These are phyloP conservation scores for Philypnodon macrostomus DNA, from an alignment of 2,797 vertebrate species.

Conservation along the genomic window DNA sequence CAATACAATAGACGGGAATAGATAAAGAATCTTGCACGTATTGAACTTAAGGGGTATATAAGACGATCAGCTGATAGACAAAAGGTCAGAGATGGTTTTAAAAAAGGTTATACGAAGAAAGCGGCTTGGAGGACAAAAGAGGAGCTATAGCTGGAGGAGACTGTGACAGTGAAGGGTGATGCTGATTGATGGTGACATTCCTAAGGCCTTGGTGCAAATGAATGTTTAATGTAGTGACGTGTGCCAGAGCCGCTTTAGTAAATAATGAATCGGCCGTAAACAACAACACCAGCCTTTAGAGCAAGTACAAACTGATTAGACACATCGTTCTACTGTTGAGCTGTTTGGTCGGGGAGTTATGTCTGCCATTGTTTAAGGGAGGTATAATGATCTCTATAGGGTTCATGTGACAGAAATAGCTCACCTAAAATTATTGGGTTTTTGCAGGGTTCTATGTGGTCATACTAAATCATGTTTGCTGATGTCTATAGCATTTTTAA, in stretches of 20 bases:
- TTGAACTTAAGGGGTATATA: constrained; percentile 11
- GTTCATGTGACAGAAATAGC: no score
- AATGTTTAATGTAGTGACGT: constrained; percentile 74
- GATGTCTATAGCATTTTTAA: no score
- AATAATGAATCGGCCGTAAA: constrained; percentile 76
- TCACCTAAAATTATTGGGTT: no score
- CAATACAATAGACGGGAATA: neutral
- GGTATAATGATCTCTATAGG: no score
- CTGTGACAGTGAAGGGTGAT: constrained; percentile 59
- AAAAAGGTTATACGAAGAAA: constrained; percentile 9
- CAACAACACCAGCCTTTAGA: constrained; percentile 39
- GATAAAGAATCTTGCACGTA: constrained; percentile 2
- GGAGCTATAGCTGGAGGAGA: constrained; percentile 12
- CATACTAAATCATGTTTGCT: no score
- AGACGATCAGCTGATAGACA: constrained; percentile 1
- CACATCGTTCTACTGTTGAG: constrained; percentile 10
- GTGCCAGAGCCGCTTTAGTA: constrained; percentile 47
- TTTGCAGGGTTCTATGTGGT: no score
- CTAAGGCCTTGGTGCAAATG: constrained; percentile 58
- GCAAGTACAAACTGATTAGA: constrained; percentile 25
- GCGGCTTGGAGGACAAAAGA: constrained; percentile 32
- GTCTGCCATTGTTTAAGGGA: neutral
- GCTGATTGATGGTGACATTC: constrained; percentile 74
- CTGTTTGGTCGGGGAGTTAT: constrained; percentile 30
- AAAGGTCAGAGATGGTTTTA: constrained; percentile 9